Base-by-base conservation (phyloP, 2,113 vertebrate genomes). In the Illadopsis cleaveri region DNA sequence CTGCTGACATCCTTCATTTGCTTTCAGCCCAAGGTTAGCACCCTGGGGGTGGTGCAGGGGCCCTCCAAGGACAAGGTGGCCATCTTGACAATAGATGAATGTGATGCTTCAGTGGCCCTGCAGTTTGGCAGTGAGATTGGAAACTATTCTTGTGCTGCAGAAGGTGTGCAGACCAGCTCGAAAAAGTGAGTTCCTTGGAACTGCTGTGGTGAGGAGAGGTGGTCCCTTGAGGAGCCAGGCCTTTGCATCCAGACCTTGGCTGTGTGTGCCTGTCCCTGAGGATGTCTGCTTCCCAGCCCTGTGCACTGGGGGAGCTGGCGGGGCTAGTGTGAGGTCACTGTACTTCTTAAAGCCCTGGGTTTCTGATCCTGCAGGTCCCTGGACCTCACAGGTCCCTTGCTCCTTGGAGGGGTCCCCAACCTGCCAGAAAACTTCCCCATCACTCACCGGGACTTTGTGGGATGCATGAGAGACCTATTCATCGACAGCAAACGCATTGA, bases 61-160 rank as follows among this genome's bases (percentile, higher is more conserved):
- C 99, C 99, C 10, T 99, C 99, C 22, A 99, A 99, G 96, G 99
- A 99, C 97, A 99, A 99, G 94, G 99, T 99, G 92, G 99, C 99
- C 6, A 98, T 99, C 92, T 96, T 99, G 95, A 99, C 98, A 30
- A 97, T 99, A 75, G 99, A 99, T 16, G 98, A 99, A 96, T 99
- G 99, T 38, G 99, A 99, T 4, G 98, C 98, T 12, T 98, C 99
- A 1, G 96, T 99, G 94, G 99, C 99, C 13, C 98, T 99, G 80
- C 98, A 99, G 93, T 99, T 99, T 9, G 98, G 99, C 28, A 97
- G 95, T 0, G 98, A 99, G 96, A 98, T 99, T 3, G 98, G 99
- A 76, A 99, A 99, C 98, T 99, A 99, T 92, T 99, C 99, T 47
- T 99, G 99, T 12, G 99, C 99, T 0, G 99, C 99, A 17, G 99